Evolutionary conservation across 2,797 vertebrate species (phyloP).

Genomic region (Pangasius djambal): DNA sequence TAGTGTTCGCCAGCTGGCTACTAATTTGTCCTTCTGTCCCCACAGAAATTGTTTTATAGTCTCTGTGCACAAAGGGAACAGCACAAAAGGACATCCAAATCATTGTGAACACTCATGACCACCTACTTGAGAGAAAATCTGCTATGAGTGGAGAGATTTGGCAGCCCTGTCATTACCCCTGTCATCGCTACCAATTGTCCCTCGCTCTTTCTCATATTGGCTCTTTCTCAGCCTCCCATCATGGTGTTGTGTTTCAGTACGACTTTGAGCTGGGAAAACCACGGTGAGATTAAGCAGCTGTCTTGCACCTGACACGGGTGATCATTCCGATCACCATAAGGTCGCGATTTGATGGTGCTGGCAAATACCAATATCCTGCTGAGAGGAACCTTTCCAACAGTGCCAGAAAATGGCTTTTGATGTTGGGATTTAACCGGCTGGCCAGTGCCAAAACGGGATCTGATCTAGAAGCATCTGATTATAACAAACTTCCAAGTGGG

Average conservation of each 20-base stretch:
- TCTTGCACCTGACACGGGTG: slow-evolving; percentile 57
- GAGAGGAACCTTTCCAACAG: slow-evolving; percentile 36
- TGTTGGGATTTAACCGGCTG: background rate
- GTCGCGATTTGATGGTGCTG: slow-evolving; percentile 53
- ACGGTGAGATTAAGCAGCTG: slow-evolving; percentile 61
- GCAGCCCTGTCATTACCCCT: slow-evolving; percentile 6
- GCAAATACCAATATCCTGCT: slow-evolving; percentile 50
- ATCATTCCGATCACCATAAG: slow-evolving; percentile 56
- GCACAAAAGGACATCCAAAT: background rate
- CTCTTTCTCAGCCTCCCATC: slow-evolving; percentile 18
- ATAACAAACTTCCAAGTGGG: background rate
- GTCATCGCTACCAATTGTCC: background rate
- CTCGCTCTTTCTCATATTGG: slow-evolving; percentile 12
- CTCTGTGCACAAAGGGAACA: background rate
- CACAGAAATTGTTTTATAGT: background rate
- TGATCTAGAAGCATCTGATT: background rate
- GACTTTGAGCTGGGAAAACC: slow-evolving; percentile 40
- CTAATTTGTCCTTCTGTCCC: slow-evolving; percentile 1
- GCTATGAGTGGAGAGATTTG: background rate
- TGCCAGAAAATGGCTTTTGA: background rate
- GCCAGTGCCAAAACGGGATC: background rate
- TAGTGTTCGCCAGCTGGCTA: background rate
- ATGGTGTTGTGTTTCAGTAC: slow-evolving; percentile 54
- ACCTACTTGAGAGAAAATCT: slow-evolving; percentile 10
- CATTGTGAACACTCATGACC: background rate